Conservation (phyloP, 2,888 invertebrate genomes). For the Conus canariensis region DNA sequence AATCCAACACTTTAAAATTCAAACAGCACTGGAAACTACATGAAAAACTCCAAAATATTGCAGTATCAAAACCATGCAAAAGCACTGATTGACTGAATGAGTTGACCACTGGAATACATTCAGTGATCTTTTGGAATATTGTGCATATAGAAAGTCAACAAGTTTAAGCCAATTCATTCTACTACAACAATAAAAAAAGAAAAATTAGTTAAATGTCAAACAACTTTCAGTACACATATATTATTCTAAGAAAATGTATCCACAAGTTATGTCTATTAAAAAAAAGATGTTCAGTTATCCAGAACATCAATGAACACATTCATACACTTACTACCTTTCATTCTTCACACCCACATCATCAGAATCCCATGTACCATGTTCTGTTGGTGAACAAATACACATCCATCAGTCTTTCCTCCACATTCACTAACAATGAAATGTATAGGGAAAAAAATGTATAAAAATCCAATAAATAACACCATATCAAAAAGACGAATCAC, state of each 20-base stretch:
- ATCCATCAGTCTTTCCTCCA: background rate
- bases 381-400: background rate
- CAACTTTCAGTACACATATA: no score
- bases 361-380: background rate
- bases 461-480: background rate
- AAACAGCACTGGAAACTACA: no score
- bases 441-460: background rate
- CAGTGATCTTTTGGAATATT: background rate
- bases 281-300: background rate
- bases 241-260: no score
- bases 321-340: background rate
- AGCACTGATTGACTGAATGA: no score
- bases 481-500: background rate
- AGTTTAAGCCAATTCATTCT: no score
- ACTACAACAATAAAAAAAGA: no score
- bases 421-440: background rate
- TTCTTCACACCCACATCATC: background rate
- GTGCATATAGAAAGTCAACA: no score
- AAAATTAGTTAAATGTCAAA: no score
- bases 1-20: no score
- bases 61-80: no score
- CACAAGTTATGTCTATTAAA: background rate
- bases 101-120: constrained; percentile 1
- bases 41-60: no score
- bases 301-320: background rate